phyloP scores from a whole-genome alignment of 2,113 vertebrate genomes.

The Mohoua ochrocephala region DNA sequence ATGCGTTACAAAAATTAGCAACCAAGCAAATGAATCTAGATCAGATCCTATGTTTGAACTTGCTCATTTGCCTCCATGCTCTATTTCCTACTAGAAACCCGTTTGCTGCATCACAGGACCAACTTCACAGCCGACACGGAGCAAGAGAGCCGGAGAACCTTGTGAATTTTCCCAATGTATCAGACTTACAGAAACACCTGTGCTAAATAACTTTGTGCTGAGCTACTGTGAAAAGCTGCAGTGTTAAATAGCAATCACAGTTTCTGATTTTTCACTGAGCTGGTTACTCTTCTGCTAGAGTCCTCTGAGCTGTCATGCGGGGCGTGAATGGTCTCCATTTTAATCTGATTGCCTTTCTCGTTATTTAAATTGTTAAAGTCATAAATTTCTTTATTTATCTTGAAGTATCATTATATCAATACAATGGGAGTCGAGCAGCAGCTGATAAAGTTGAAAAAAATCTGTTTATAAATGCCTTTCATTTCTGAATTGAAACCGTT shows the following conservation, averaged over 20 bases:
- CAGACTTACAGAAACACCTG: slow-evolving; percentile 63
- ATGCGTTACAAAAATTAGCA: slow-evolving; percentile 44
- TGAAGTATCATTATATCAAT: background rate
- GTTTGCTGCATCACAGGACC: background rate
- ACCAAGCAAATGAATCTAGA: slow-evolving; percentile 40
- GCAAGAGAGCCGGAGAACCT: slow-evolving; percentile 41
- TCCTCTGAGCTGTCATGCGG: background rate
- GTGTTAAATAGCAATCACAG: slow-evolving; percentile 54
- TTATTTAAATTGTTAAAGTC: background rate
- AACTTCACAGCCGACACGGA: slow-evolving; percentile 32
- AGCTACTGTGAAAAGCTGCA: slow-evolving; percentile 59
- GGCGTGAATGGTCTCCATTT: slow-evolving; percentile 4
- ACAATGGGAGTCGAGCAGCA: background rate
- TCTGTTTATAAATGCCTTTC: background rate
- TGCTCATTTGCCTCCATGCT: background rate
- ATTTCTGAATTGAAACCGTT: background rate
- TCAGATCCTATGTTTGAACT: background rate
- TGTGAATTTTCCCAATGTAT: slow-evolving; percentile 66
- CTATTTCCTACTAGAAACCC: background rate
- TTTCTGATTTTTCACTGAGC: slow-evolving; percentile 31
- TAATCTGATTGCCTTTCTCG: background rate
- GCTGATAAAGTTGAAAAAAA: background rate
- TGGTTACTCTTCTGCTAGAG: slow-evolving; percentile 29
- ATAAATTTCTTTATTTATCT: background rate
- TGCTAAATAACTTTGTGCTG: slow-evolving; percentile 57